Evolutionary conservation across 2,113 vertebrate genomes (phyloP), one percentile per base, ranked within the genome.

Genomic region (Mesembrinibis cayennensis): DNA sequence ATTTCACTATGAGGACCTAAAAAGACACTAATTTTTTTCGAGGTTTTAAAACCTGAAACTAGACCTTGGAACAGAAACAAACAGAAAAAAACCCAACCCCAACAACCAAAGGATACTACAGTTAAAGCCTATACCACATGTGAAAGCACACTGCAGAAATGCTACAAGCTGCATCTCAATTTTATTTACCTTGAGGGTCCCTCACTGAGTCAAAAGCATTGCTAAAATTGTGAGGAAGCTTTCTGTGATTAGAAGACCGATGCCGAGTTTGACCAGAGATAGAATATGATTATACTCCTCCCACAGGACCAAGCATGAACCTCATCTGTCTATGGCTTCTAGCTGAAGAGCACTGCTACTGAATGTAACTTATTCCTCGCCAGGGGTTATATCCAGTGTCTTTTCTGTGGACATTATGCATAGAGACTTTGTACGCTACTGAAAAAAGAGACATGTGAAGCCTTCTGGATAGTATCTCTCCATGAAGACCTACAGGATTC

Each of bases 31-130:
- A 83, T 89, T n/a, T 62, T 87, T 89, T 76, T 36, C 52, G 69
- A 87, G 66, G 61, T 72, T 97, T 92, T 79, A 84, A 85, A 89
- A 95, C 73, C 87, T 82, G 89, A 89, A 87, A 96, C 76, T 63
- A 95, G 34, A 84, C 44, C 61, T 80, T 13, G 6, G 34, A 94
- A 95, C 16, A 59, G 34, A 81, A 96, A 74, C 25, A 87, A 87
- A 81, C 36, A 58, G 15, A 20, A 45, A 73, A 65, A 52, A 19
- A 20, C 3, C 13, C 40, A 58, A 69, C 20, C 53, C 63, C 73
- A 69, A 22, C 62, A 65, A 92, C 44, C 13, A 5, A 84, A 63
- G 70, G 87, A 59, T 23, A 38, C 58, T 32, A 3, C 34, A 67
- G 67, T 36, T 70, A 5, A 34, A 73, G 55, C 27, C 26, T 7